phyloP scores from a whole-genome alignment of 2,797 vertebrate species.

The Pangasius djambal region DNA sequence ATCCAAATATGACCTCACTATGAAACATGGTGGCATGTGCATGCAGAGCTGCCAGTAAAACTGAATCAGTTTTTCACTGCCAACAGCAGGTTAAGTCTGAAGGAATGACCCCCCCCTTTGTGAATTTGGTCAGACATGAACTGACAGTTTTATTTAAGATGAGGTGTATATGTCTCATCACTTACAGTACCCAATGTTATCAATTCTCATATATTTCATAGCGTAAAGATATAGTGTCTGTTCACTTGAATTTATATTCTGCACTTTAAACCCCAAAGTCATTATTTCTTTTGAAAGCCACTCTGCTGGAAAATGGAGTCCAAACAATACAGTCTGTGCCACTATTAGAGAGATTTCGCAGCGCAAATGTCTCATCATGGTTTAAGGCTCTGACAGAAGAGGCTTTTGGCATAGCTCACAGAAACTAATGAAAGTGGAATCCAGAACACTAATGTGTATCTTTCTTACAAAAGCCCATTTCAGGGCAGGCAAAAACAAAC shows the following conservation, averaged over 20 bases:
- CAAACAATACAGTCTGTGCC: background rate
- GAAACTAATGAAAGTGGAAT: slow-evolving; percentile 10
- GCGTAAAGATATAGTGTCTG: background rate
- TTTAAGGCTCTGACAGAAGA: background rate
- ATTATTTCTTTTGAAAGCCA: background rate
- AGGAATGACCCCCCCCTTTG: background rate
- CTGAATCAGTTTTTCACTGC: background rate
- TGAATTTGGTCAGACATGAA: background rate
- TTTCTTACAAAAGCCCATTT: slow-evolving; percentile 26
- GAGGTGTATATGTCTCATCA: background rate
- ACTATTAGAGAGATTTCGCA: background rate
- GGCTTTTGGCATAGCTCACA: background rate
- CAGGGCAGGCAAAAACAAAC: slow-evolving; percentile 41
- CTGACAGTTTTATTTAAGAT: background rate
- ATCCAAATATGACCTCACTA: slow-evolving; percentile 9
- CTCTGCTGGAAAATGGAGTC: background rate
- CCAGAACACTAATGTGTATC: slow-evolving; percentile 14
- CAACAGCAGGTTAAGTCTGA: background rate
- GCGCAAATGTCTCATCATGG: background rate
- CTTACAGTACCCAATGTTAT: background rate
- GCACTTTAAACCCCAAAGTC: background rate
- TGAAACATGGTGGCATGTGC: background rate
- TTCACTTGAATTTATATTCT: background rate
- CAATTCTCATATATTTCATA: background rate
- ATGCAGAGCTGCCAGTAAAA: background rate